These are phyloP conservation scores for Odontocolon sp. DNA, from an alignment of 2,888 invertebrate genomes.

Conservation along the genomic window DNA sequence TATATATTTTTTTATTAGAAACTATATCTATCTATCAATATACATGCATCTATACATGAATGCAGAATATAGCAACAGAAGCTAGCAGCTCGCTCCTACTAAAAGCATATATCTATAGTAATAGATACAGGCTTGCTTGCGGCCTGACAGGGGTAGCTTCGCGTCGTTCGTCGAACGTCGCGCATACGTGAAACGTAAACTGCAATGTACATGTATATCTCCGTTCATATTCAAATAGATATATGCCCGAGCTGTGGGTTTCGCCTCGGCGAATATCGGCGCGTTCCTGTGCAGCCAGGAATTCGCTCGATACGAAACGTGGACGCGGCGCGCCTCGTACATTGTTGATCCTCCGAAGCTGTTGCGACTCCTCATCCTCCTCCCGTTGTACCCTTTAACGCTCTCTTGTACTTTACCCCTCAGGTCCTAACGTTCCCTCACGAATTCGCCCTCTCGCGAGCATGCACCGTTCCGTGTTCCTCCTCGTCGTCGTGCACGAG, in stretches of 20 bases:
- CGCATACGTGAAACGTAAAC: slow-evolving; percentile 27
- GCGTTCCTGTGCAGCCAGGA: slow-evolving; percentile 54
- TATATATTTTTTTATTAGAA: too few relatives aligned
- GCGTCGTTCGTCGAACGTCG: slow-evolving; percentile 24
- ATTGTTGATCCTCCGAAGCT: slow-evolving; percentile 53
- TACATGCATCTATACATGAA: too few relatives aligned
- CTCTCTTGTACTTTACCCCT: slow-evolving; percentile 40
- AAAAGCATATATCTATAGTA: not conserved
- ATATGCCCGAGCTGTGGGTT: slow-evolving; percentile 35
- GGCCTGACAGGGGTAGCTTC: not conserved
- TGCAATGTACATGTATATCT: not conserved
- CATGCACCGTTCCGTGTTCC: slow-evolving; percentile 22
- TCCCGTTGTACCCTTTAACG: slow-evolving; percentile 14
- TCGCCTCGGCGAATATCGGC: slow-evolving; percentile 48
- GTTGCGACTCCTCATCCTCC: slow-evolving; percentile 28
- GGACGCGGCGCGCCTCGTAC: slow-evolving; percentile 31
- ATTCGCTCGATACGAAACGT: slow-evolving; percentile 51
- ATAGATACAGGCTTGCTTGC: slow-evolving; percentile 9
- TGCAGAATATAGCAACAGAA: too few relatives aligned
- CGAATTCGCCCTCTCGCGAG: slow-evolving; percentile 4
- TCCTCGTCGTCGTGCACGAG: slow-evolving; percentile 39
- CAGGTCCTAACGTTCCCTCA: slow-evolving; percentile 41
- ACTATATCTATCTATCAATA: slow-evolving; percentile 86
- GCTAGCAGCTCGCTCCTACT: too few relatives aligned
- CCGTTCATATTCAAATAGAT: too few relatives aligned